A percentile compares a stretch with the other conserved stretches of the same genome.
These are phyloP conservation scores for Lepidocyrtoides sp. DNA, from an alignment of 2,888 invertebrate genomes.

Conservation along the genomic window DNA sequence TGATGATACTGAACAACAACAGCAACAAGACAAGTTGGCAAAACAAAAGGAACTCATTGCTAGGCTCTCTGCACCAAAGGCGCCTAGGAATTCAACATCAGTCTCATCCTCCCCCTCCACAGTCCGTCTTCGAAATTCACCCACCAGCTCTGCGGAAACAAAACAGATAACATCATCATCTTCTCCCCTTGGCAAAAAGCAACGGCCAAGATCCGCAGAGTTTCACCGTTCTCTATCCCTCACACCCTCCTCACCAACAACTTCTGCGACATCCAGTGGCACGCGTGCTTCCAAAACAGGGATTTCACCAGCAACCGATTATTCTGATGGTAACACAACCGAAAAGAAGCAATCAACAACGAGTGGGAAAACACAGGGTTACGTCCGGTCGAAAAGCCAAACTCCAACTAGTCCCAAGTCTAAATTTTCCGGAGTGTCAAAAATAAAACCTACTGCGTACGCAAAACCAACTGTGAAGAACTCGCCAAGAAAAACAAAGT, in stretches of 20 bases:
- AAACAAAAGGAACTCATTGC: slow-evolving; percentile 55
- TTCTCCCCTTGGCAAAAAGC: background rate
- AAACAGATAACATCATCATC: background rate
- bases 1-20: background rate
- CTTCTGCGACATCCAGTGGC: background rate
- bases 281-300: background rate
- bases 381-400: slow-evolving; percentile 56
- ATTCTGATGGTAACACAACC: too few relatives aligned
- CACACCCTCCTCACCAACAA: background rate
- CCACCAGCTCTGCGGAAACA: background rate
- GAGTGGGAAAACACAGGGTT: slow-evolving; percentile 57
- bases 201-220: slow-evolving; percentile 63
- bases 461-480: slow-evolving; percentile 57
- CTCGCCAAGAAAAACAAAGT: background rate
- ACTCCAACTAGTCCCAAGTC: slow-evolving; percentile 50
- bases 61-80: slow-evolving; percentile 55
- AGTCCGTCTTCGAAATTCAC: slow-evolving; percentile 44
- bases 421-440: background rate
- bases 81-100: background rate
- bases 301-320: too few relatives aligned
- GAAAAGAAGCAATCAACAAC: slow-evolving; percentile 14
- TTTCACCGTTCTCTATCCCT: slow-evolving; percentile 31
- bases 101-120: background rate
- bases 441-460: slow-evolving; percentile 48
- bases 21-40: slow-evolving; percentile 29